phyloP scores from a whole-genome alignment of 2,888 invertebrate species.

The Cheilosia grossa region DNA sequence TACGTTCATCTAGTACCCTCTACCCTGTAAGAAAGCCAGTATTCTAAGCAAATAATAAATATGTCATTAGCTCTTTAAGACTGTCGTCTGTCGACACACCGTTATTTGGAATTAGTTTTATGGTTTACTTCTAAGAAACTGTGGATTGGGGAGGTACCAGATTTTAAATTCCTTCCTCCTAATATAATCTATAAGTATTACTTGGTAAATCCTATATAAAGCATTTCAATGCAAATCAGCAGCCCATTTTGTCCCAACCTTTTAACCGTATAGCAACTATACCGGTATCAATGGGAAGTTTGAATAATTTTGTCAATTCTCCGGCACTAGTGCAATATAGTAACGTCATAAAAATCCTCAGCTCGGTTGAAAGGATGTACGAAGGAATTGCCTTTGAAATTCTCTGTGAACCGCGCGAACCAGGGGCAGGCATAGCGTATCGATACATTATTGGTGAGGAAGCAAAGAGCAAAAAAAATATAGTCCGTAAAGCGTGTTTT shows the following conservation, averaged over 20 bases:
- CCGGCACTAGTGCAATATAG: background rate
- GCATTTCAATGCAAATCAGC: background rate
- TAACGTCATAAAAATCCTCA: constrained; percentile 5
- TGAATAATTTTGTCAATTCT: background rate
- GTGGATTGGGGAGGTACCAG: background rate
- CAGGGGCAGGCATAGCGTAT: constrained; percentile 5
- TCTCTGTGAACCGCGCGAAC: constrained; percentile 8
- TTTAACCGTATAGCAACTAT: background rate
- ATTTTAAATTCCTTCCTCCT: background rate
- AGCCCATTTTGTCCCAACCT: constrained; percentile 1
- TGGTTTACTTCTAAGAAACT: background rate
- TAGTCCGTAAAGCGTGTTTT: background rate
- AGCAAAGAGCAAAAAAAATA: background rate
- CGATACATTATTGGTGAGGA: constrained; percentile 29
- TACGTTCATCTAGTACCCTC: no score
- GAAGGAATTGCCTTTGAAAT: constrained; percentile 22
- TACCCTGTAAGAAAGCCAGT: no score
- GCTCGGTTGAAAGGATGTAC: constrained; percentile 26
- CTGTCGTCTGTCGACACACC: no score
- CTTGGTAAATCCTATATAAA: constrained; percentile 1
- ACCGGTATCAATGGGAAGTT: constrained; percentile 22
- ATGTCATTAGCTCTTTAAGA: no score
- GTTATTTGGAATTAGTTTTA: background rate
- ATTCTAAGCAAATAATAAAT: no score
- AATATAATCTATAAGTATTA: background rate